Evolutionary conservation across 2,888 invertebrate species (phyloP).

Genomic region (Drosophila stalkeri): DNA sequence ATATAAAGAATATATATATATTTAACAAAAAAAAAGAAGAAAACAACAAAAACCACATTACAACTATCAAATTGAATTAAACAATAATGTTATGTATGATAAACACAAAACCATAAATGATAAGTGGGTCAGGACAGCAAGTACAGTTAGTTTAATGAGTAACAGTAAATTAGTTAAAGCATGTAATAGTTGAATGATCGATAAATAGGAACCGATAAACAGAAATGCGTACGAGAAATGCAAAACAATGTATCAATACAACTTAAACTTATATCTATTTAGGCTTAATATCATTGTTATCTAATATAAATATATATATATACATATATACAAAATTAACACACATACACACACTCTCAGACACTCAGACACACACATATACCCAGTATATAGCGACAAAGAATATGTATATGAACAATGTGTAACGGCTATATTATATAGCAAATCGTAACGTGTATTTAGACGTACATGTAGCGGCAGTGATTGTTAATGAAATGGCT

Average conservation of each 20-base stretch:
- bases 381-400: constrained; percentile 58
- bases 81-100: constrained; percentile 73
- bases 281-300: constrained; percentile 81
- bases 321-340: constrained; percentile 58
- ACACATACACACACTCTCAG: constrained; percentile 19
- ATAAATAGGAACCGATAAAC: constrained; percentile 39
- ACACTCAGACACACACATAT: constrained; percentile 27
- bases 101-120: constrained; percentile 48
- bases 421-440: constrained; percentile 53
- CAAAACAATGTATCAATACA: constrained; percentile 70
- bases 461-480: constrained; percentile 80
- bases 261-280: constrained; percentile 72
- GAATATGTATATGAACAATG: constrained; percentile 71
- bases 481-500: constrained; percentile 83
- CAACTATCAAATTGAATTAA: constrained; percentile 51
- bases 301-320: constrained; percentile 61
- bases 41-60: constrained; percentile 21
- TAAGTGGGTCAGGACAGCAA: constrained; percentile 47
- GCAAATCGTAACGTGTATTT: constrained; percentile 74
- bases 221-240: constrained; percentile 54
- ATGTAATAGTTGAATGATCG: constrained; percentile 73
- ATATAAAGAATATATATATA: constrained; percentile 31
- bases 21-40: constrained; percentile 4
- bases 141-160: constrained; percentile 73
- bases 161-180: constrained; percentile 73